phyloP scores from a whole-genome alignment of 2,888 invertebrate species.

The Ophion ventricosus region DNA sequence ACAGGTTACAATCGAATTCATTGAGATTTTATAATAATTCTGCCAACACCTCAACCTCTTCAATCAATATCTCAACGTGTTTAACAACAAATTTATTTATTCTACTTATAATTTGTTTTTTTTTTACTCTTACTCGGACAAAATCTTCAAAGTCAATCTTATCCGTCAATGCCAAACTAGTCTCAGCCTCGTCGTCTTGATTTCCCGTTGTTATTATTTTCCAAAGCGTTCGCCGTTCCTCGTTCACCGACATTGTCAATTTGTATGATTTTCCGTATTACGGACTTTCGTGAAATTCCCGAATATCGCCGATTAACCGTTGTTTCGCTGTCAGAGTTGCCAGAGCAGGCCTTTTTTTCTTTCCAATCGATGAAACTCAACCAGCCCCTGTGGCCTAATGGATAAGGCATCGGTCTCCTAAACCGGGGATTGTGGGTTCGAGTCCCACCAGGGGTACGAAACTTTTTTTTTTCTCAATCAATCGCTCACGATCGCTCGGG shows the following conservation, averaged over 20 bases:
- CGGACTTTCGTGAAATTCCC: neutral
- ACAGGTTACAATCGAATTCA: too few relatives aligned
- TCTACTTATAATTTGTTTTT: slow-evolving; percentile 48
- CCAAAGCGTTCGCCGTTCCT: neutral
- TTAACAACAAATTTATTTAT: neutral
- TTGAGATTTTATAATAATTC: too few relatives aligned
- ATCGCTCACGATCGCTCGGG: too few relatives aligned
- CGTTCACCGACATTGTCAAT: slow-evolving; percentile 8
- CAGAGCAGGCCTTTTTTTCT: too few relatives aligned
- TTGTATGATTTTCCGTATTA: neutral
- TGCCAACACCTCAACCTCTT: too few relatives aligned
- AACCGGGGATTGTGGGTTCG: slow-evolving; percentile 94
- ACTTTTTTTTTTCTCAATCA: slow-evolving; percentile 62
- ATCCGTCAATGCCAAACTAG: slow-evolving; percentile 62
- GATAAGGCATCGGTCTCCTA: slow-evolving; percentile 94
- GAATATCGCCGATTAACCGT: too few relatives aligned
- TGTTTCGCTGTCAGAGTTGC: too few relatives aligned
- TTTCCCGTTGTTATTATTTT: slow-evolving; percentile 5
- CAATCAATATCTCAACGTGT: slow-evolving; percentile 3
- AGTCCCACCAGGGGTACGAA: slow-evolving; percentile 93
- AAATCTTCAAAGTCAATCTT: slow-evolving; percentile 60
- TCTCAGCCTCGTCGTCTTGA: neutral
- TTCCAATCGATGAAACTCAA: too few relatives aligned
- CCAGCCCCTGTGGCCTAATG: slow-evolving; percentile 92
- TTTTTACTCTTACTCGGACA: slow-evolving; percentile 66